Conservation (phyloP, 2,113 vertebrate genomes). For the Burhinus bistriatus region DNA sequence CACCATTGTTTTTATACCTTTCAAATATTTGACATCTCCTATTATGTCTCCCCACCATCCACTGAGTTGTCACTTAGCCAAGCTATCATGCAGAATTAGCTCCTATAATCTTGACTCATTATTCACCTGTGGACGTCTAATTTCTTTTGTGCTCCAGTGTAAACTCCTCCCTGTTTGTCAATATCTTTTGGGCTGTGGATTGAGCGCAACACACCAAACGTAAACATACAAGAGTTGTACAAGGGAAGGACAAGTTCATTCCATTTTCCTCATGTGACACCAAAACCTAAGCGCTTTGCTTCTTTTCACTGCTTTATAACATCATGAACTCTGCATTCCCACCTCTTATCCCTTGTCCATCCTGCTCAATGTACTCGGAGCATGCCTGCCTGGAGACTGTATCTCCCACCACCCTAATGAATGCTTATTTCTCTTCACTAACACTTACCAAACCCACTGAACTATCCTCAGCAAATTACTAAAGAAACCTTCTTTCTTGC, state of each 20-base stretch:
- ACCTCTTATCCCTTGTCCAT: not conserved
- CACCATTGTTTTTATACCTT: not conserved
- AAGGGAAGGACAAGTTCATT: not conserved
- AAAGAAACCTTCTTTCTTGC: not conserved
- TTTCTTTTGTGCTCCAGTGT: not conserved
- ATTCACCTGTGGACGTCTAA: not conserved
- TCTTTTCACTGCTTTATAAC: not conserved
- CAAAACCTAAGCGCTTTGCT: not conserved
- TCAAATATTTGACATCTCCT: not conserved
- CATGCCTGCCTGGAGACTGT: not conserved
- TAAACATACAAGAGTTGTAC: not conserved
- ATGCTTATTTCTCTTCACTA: not conserved
- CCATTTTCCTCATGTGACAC: not conserved
- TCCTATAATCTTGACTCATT: not conserved
- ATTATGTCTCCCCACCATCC: not conserved
- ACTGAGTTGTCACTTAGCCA: not conserved
- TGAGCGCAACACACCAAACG: fast-evolving
- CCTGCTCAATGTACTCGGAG: not conserved
- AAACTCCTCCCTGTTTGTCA: not conserved
- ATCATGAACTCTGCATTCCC: not conserved
- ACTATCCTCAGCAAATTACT: not conserved
- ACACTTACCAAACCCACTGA: not conserved
- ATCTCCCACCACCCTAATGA: not conserved
- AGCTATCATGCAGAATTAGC: not conserved
- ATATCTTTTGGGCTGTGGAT: not conserved